Conservation (phyloP, 2,797 vertebrate genomes). For the Apogon hyalosoma region DNA sequence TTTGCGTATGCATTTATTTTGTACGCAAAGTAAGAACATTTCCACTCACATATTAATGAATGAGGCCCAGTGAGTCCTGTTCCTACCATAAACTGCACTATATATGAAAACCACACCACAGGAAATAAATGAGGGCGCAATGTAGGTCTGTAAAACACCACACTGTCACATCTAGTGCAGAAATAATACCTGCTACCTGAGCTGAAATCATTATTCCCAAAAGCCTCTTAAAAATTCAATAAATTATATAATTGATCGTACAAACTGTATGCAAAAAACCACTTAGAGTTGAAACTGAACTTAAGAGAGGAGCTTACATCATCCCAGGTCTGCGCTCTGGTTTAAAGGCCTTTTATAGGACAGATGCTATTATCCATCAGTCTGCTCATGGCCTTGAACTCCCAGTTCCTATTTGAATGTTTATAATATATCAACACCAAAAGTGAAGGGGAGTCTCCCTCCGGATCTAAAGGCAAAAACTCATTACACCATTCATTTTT, state of each 20-base stretch:
- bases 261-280: neutral
- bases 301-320: neutral
- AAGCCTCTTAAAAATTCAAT: neutral
- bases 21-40: no score
- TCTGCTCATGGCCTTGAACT: neutral
- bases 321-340: neutral
- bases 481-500: neutral
- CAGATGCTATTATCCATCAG: neutral
- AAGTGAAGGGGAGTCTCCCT: slow-evolving; percentile 1
- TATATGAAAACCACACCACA: no score
- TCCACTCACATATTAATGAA: no score
- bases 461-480: slow-evolving; percentile 1
- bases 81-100: no score
- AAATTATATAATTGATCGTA: neutral
- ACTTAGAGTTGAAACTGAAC: neutral
- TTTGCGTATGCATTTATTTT: no score
- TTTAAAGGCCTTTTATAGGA: neutral
- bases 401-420: neutral
- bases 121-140: no score
- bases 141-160: neutral
- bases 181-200: neutral
- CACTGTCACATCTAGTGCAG: neutral
- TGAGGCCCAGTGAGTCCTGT: no score
- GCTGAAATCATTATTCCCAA: no score
- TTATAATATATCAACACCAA: neutral